Conservation (phyloP, 2,888 invertebrate species). For the Hedya salicella region DNA sequence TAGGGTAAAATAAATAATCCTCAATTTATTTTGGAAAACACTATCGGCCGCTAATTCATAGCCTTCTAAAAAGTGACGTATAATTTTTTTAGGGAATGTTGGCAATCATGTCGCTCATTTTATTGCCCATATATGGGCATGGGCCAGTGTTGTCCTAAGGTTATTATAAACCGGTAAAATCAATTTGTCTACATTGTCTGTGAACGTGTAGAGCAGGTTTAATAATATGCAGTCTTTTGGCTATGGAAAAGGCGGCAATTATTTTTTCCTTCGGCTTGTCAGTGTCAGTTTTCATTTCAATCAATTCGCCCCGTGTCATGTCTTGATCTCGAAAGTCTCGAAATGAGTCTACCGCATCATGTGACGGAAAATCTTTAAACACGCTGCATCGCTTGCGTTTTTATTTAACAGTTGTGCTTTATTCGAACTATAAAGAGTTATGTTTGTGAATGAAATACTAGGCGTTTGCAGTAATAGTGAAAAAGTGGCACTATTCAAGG, state of each 20-base stretch:
- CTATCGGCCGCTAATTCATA: constrained; percentile 77
- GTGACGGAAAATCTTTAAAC: constrained; percentile 55
- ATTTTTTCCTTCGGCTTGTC: constrained; percentile 17
- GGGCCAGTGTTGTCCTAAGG: constrained; percentile 25
- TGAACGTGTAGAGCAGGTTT: not conserved
- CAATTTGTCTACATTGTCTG: not conserved
- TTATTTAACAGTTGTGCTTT: constrained; percentile 48
- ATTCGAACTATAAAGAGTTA: constrained; percentile 53
- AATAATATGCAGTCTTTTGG: constrained; percentile 1
- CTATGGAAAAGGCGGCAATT: constrained; percentile 23
- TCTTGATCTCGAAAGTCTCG: constrained; percentile 42
- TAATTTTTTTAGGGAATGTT: constrained; percentile 60
- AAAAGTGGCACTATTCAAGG: constrained; percentile 53
- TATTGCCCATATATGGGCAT: constrained; percentile 72
- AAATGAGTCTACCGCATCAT: constrained; percentile 52
- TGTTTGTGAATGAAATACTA: constrained; percentile 50
- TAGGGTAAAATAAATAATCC: constrained; percentile 69
- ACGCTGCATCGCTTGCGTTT: constrained; percentile 43
- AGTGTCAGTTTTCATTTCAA: constrained; percentile 40
- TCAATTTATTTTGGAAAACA: constrained; percentile 69
- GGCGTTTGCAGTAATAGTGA: constrained; percentile 50
- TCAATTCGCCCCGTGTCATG: constrained; percentile 47
- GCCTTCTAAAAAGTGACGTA: constrained; percentile 77
- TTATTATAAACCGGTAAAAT: constrained; percentile 13
- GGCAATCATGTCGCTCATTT: constrained; percentile 57